Percentiles rank a stretch among this genome's conserved stretches.
Conservation (phyloP, 2,113 vertebrate species). For the Acrocephalus kingi region DNA sequence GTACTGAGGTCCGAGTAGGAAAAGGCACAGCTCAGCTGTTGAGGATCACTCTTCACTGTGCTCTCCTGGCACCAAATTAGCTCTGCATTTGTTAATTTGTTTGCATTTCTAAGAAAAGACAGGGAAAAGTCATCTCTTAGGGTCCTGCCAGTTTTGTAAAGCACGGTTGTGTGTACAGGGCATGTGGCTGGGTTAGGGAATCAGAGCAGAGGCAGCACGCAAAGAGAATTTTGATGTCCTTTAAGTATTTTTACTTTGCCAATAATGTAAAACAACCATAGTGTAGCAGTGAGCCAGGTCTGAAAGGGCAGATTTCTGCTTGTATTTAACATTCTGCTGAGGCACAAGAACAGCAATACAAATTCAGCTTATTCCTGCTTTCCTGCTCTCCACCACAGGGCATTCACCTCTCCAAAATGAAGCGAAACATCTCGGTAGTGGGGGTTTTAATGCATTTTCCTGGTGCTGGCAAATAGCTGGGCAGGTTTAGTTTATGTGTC, state of each 20-base stretch:
- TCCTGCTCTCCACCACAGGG: background rate
- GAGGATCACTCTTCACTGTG: background rate
- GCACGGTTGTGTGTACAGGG: background rate
- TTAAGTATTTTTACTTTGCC: background rate
- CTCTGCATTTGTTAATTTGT: slow-evolving; percentile 46
- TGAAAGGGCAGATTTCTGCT: background rate
- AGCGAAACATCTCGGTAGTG: background rate
- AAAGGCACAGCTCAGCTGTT: slow-evolving; percentile 13
- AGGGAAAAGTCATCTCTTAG: background rate
- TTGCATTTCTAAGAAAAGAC: slow-evolving; percentile 25
- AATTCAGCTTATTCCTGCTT: background rate
- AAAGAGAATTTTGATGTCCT: background rate
- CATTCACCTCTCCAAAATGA: background rate
- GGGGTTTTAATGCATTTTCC: background rate
- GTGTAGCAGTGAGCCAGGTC: background rate
- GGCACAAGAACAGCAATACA: background rate
- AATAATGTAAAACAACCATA: background rate
- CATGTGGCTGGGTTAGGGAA: background rate
- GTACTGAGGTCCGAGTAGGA: background rate
- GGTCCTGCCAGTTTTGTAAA: background rate
- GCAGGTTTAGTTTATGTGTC: background rate
- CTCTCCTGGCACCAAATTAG: background rate
- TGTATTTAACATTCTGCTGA: background rate
- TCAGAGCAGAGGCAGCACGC: background rate
- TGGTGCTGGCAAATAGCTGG: background rate